These are phyloP conservation scores for Fregetta grallaria DNA, from an alignment of 2,113 vertebrate species.

Conservation along the genomic window DNA sequence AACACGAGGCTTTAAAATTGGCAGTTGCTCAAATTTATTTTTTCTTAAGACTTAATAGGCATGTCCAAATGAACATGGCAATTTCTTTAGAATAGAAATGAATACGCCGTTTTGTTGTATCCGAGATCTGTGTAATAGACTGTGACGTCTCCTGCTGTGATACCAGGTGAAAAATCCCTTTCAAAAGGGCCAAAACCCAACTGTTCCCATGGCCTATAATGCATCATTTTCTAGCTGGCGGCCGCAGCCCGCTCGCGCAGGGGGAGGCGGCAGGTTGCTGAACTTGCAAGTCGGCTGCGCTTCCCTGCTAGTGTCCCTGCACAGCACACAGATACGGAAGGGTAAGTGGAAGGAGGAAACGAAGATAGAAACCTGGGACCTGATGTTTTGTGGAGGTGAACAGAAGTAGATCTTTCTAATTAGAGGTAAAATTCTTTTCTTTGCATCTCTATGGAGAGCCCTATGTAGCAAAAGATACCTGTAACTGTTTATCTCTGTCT, in stretches of 20 bases:
- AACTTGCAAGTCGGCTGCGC: neutral
- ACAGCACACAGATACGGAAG: accelerated
- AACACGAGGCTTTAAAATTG: conserved; percentile 29
- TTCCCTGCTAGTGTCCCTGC: too few relatives aligned
- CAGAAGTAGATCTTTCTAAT: neutral
- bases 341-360: neutral
- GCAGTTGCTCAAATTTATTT: conserved; percentile 30
- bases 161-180: neutral
- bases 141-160: conserved; percentile 35
- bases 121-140: neutral
- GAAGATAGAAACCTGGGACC: neutral
- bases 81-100: neutral
- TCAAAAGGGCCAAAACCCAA: neutral
- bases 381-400: neutral
- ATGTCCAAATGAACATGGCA: conserved; percentile 23
- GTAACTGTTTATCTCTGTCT: neutral
- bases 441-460: neutral
- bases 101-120: neutral
- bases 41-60: conserved; percentile 51
- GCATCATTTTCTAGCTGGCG: accelerated
- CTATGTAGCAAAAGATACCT: neutral
- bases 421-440: neutral
- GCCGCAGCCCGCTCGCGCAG: accelerated
- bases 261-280: neutral
- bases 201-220: accelerated